These are phyloP conservation scores for Apostichopus parvimensis DNA, from an alignment of 35 echinoderm and acorn worm species.

Conservation along the genomic window DNA sequence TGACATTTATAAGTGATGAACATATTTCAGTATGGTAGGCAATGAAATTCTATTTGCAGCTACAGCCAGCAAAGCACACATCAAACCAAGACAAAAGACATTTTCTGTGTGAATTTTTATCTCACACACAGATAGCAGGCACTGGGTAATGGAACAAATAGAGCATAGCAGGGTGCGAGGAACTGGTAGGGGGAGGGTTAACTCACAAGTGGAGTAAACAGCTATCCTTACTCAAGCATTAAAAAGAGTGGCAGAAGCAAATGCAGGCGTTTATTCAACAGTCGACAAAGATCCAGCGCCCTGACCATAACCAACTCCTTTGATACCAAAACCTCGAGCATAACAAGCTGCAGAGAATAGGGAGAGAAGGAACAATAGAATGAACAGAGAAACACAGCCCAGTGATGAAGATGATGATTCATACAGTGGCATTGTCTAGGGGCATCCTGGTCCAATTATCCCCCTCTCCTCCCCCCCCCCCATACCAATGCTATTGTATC, in stretches of 20 bases:
- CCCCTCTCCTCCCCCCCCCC: too few species aligned
- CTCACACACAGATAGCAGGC: neutral
- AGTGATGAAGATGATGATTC: neutral
- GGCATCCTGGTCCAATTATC: neutral
- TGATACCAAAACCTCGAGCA: slow-evolving; percentile 53
- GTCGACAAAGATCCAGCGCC: slow-evolving; percentile 45
- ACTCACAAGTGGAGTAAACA: slow-evolving; percentile 21
- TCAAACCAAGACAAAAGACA: neutral
- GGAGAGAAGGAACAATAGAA: slow-evolving; percentile 20
- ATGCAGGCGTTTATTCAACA: slow-evolving; percentile 23
- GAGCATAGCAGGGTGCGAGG: neutral
- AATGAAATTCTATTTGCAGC: too few species aligned
- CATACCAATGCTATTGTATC: too few species aligned
- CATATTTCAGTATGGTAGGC: too few species aligned
- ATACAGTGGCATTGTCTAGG: neutral
- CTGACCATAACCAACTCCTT: slow-evolving; percentile 53
- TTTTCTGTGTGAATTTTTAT: neutral
- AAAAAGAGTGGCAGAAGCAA: slow-evolving; percentile 10
- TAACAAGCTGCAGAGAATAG: slow-evolving; percentile 49
- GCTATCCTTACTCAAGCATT: slow-evolving; percentile 36
- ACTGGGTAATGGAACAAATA: neutral
- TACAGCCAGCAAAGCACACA: neutral
- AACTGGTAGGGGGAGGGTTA: neutral
- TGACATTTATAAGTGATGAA: too few species aligned
- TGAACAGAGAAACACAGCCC: slow-evolving; percentile 26